A percentile compares a stretch with the other conserved stretches of the same genome.
Evolutionary conservation across 2,113 vertebrate genomes (phyloP).

Genomic region (Perccottus glenii): DNA sequence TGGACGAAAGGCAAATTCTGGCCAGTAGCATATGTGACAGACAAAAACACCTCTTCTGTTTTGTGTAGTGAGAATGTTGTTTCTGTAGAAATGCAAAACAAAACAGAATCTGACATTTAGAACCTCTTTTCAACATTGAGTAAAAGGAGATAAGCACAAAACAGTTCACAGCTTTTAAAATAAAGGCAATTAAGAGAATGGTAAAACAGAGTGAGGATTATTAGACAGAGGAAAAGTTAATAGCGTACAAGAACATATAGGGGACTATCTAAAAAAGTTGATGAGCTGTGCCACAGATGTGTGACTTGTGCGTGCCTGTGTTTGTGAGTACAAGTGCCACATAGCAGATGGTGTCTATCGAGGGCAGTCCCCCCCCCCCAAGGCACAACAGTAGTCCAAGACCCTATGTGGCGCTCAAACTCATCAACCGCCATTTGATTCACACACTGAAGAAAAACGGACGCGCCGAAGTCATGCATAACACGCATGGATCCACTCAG

Average conservation of each 20-base stretch:
- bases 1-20: too few relatives aligned
- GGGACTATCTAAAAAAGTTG: constrained; percentile 20
- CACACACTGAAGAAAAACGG: constrained; percentile 29
- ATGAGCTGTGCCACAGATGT: constrained; percentile 22
- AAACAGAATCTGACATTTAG: too few relatives aligned
- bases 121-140: too few relatives aligned
- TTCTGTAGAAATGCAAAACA: too few relatives aligned
- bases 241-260: constrained; percentile 9
- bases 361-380: constrained; percentile 37
- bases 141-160: too few relatives aligned
- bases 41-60: too few relatives aligned
- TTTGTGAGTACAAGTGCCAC: constrained; percentile 50
- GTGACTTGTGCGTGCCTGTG: constrained; percentile 4
- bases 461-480: constrained; percentile 15
- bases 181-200: background rate
- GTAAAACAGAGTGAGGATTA: background rate
- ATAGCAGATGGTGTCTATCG: constrained; percentile 76
- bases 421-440: constrained; percentile 38
- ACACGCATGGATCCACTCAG: background rate
- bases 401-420: constrained; percentile 57
- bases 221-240: constrained; percentile 3
- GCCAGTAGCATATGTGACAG: too few relatives aligned
- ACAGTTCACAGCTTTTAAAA: too few relatives aligned
- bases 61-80: too few relatives aligned
- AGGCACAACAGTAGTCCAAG: constrained; percentile 56